A percentile compares a stretch with the other conserved stretches of the same genome.
Evolutionary conservation across 2,888 invertebrate genomes (phyloP).

Genomic region (Aromia moschata): DNA sequence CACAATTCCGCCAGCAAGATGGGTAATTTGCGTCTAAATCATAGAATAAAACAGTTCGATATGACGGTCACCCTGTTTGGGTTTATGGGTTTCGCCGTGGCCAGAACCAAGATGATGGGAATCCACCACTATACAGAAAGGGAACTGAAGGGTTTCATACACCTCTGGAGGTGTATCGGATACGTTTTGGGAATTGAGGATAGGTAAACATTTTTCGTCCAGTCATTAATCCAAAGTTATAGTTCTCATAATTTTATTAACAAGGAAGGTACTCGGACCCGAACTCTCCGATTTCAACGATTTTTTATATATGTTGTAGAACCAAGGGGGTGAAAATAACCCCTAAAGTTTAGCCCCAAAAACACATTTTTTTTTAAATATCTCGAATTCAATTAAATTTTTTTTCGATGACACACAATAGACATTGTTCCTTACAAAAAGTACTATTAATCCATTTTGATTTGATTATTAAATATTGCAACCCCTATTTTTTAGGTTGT

Average conservation of each 20-base stretch:
- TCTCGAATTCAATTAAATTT: no score
- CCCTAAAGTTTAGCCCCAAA: no score
- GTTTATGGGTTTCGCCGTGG: constrained; percentile 79
- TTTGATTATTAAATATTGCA: no score
- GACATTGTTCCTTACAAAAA: no score
- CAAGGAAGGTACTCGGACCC: not conserved
- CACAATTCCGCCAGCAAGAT: constrained; percentile 72
- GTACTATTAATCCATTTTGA: no score
- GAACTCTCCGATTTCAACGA: not conserved
- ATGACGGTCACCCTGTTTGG: constrained; percentile 88
- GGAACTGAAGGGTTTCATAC: constrained; percentile 79
- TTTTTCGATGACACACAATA: not conserved
- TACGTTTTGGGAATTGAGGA: constrained; percentile 84
- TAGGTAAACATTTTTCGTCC: no score
- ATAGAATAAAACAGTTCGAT: constrained; percentile 80
- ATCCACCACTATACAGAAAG: constrained; percentile 68
- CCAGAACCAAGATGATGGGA: constrained; percentile 73
- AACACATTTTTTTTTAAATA: no score
- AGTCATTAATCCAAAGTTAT: not conserved
- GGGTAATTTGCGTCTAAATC: constrained; percentile 63
- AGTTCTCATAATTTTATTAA: not conserved
- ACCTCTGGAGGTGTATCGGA: constrained; percentile 86
- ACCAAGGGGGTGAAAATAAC: no score
- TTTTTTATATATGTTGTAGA: no score
- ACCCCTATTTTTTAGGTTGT: no score